Conservation (phyloP, 2,113 vertebrate genomes). For the Eurystomus gularis region DNA sequence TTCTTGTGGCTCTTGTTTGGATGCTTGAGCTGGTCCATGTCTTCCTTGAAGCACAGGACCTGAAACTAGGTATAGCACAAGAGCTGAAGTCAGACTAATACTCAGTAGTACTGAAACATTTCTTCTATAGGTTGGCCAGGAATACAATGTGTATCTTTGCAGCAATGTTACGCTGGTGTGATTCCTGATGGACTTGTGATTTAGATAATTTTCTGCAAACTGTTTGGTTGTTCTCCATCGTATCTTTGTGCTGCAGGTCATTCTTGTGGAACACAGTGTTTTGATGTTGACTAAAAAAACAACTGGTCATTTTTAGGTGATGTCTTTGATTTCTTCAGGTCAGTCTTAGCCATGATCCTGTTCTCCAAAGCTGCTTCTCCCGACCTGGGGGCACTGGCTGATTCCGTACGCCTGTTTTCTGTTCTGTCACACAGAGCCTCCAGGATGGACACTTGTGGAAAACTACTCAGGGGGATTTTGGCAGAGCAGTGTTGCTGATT, state of each 20-base stretch:
- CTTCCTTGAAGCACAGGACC: background rate
- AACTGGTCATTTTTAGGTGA: background rate
- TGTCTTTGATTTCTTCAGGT: background rate
- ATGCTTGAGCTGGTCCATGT: background rate
- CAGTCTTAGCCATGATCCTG: background rate
- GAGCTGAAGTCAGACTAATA: background rate
- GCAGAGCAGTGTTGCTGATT: background rate
- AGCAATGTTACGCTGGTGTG: background rate
- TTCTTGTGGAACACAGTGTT: background rate
- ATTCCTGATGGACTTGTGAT: background rate
- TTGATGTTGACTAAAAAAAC: background rate
- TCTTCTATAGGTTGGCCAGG: background rate
- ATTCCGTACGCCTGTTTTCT: background rate
- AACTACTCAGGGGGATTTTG: background rate
- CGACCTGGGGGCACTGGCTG: background rate
- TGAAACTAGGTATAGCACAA: background rate
- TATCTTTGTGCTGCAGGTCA: background rate
- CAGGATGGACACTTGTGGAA: background rate
- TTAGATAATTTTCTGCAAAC: background rate
- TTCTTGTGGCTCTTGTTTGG: background rate
- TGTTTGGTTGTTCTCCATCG: rapidly evolving
- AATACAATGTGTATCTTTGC: background rate
- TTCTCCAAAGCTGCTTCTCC: background rate
- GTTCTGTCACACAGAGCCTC: background rate
- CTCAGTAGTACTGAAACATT: background rate